These are phyloP conservation scores for Promerops cafer DNA, from an alignment of 2,113 vertebrate species.

Conservation along the genomic window DNA sequence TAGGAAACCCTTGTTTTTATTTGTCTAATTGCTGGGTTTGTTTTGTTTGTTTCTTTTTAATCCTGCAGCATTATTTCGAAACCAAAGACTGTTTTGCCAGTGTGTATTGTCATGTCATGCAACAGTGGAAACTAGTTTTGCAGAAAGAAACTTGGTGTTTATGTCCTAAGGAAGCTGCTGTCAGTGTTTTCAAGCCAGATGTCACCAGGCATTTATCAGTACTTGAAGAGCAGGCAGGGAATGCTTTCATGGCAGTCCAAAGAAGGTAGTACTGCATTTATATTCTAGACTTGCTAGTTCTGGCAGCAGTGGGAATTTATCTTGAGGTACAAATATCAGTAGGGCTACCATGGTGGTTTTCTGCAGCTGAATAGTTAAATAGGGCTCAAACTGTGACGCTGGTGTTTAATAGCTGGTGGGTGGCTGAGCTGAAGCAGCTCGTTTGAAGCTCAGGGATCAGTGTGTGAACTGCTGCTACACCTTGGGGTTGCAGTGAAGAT, in stretches of 20 bases:
- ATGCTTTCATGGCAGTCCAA: not conserved
- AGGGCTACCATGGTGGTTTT: not conserved
- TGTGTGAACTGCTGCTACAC: conserved; percentile 37
- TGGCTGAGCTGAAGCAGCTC: conserved; percentile 14
- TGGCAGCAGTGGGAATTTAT: not conserved
- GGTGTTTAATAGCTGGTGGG: conserved; percentile 5
- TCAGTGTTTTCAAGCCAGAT: not conserved
- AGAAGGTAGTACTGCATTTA: not conserved
- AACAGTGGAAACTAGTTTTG: not conserved
- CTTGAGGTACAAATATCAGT: not conserved
- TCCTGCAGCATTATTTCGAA: conserved; percentile 4
- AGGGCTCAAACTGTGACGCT: not conserved
- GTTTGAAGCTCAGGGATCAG: not conserved
- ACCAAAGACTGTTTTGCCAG: not conserved
- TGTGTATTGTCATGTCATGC: not conserved
- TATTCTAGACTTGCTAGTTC: not conserved
- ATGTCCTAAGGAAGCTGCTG: not conserved
- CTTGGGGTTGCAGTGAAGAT: conserved; percentile 42
- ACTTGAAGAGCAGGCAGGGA: not conserved
- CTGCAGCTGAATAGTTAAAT: conserved; percentile 7
- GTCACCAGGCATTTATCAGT: not conserved
- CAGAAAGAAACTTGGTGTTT: not conserved
- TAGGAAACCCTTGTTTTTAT: conserved; percentile 38
- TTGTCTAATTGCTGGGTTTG: not conserved
- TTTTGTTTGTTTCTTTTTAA: conserved; percentile 7